A percentile compares a stretch with the other conserved stretches of the same genome.
phyloP scores from a whole-genome alignment of 2,888 invertebrate species.

The Chelonus formosanus region DNA sequence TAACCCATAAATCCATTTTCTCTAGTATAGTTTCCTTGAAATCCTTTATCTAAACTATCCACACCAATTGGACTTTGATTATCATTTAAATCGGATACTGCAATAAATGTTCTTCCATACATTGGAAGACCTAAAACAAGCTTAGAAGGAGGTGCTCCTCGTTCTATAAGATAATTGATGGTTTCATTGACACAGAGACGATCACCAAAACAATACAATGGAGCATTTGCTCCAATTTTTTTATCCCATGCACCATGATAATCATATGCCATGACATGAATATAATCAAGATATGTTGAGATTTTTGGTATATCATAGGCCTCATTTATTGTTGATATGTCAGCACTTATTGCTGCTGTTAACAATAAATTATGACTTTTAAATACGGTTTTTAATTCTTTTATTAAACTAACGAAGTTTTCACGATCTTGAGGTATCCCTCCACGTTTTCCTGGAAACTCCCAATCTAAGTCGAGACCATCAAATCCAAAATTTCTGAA shows the following conservation, averaged over 20 bases:
- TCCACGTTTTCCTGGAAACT: slow-evolving; percentile 80
- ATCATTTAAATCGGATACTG: slow-evolving; percentile 52
- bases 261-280: slow-evolving; percentile 91
- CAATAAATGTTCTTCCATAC: slow-evolving; percentile 82
- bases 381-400: slow-evolving; percentile 79
- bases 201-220: slow-evolving; percentile 71
- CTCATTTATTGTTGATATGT: slow-evolving; percentile 76
- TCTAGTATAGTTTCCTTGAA: slow-evolving; percentile 79
- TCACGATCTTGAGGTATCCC: slow-evolving; percentile 78
- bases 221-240: slow-evolving; percentile 80
- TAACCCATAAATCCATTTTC: slow-evolving; percentile 89
- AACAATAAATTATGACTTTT: slow-evolving; percentile 74
- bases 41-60: slow-evolving; percentile 70
- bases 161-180: slow-evolving; percentile 76
- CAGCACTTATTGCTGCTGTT: slow-evolving; percentile 85
- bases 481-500: slow-evolving; percentile 76
- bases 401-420: slow-evolving; percentile 80
- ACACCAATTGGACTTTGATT: slow-evolving; percentile 66
- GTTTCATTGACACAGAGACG: slow-evolving; percentile 77
- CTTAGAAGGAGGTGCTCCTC: slow-evolving; percentile 80
- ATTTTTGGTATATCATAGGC: slow-evolving; percentile 81
- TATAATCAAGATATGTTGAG: slow-evolving; percentile 67
- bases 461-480: slow-evolving; percentile 85
- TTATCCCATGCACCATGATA: slow-evolving; percentile 88
- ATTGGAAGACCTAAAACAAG: slow-evolving; percentile 83